Evolutionary conservation across 1,140 invertebrate species (phyloP), one percentile per base, ranked within the genome.

Genomic region (Spodoptera litura): DNA sequence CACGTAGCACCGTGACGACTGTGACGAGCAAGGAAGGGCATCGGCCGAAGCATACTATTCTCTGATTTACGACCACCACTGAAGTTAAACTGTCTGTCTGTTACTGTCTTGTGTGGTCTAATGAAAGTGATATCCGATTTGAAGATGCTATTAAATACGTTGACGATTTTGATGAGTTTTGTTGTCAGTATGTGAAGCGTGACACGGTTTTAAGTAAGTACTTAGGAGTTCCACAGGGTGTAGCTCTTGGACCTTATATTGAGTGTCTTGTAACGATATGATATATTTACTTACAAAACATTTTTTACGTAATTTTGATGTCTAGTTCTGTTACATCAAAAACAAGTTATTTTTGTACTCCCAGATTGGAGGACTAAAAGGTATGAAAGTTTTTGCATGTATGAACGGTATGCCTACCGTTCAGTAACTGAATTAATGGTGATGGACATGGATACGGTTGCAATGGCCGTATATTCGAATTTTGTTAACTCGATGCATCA

Each of bases 1-100:
- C 78, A 82, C 82, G 84, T 85, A 81, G 68, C 77, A 31, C 25
- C 70, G 74, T 82, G 74, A 66, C 72, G 56, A 31, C 25, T 62
- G 70, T 82, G 74, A 66, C 72, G 56, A 75, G 73, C 49, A 62
- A 61, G 70, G 70, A 73, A 73, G 64, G 70, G 74, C 55, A 70
- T 51, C 68, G 31, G 51, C 66, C 64, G 44, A 64, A 44, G 38
- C 38, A 6, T 66, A 64, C 13, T 71, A 80, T 55, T 61, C 59
- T 53, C 49, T 78, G 73, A 75, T 75, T 75, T 75, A 75, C 59
- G 59, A 64, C 27, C 59, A 62, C 49, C 49, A 64, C 44, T 53
- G 58, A 64, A 53, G 44, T 75, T 64, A 64, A 75, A 75, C 49
- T 59, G 49, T 3, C 8, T 75, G 58, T 75, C 59, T 75, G 73